These are phyloP conservation scores for Melieria omissa DNA, from an alignment of 2,888 invertebrate species.

Conservation along the genomic window DNA sequence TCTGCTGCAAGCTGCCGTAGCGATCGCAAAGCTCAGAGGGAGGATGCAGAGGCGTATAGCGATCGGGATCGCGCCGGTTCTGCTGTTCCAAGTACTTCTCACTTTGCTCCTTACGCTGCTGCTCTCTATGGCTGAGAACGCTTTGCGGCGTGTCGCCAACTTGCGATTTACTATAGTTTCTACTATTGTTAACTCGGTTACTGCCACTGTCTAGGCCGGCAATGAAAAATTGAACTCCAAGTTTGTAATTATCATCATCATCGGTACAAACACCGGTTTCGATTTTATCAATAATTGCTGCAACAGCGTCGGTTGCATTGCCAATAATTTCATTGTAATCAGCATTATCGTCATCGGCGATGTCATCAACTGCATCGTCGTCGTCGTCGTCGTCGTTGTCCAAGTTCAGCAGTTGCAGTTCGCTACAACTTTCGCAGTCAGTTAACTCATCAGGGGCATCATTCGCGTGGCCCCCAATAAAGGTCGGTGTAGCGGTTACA, in stretches of 20 bases:
- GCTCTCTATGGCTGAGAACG: neutral
- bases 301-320: too few relatives aligned
- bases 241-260: too few relatives aligned
- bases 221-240: too few relatives aligned
- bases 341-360: neutral
- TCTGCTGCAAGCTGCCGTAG: neutral
- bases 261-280: too few relatives aligned
- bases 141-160: conserved; percentile 45
- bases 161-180: neutral
- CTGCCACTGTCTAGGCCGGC: neutral
- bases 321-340: neutral
- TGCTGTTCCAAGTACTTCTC: conserved; percentile 7
- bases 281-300: too few relatives aligned
- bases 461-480: neutral
- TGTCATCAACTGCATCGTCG: neutral
- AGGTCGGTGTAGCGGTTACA: neutral
- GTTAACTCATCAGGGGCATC: conserved; percentile 37
- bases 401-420: conserved; percentile 47
- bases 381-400: conserved; percentile 45
- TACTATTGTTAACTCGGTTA: neutral
- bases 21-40: neutral
- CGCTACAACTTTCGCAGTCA: conserved; percentile 53
- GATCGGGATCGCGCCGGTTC: neutral
- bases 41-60: neutral
- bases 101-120: neutral